Percentiles rank a stretch among this genome's conserved stretches.
phyloP scores from a whole-genome alignment of 2,888 invertebrate genomes.

The Romanomermis culicivorax region DNA sequence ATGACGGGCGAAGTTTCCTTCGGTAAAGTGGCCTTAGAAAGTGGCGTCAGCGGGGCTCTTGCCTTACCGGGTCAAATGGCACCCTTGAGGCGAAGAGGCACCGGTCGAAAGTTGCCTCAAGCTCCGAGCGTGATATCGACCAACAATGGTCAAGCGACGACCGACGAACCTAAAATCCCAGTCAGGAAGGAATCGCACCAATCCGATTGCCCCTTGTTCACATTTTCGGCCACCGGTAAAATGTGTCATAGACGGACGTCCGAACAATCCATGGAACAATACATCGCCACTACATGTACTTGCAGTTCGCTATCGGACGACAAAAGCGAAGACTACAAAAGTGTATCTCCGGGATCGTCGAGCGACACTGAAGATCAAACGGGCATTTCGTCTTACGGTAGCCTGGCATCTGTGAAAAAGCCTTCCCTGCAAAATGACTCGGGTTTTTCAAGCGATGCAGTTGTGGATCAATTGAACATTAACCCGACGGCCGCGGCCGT shows the following conservation, averaged over 20 bases:
- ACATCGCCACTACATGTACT: not conserved
- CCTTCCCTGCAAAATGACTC: not conserved
- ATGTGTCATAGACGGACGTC: not conserved
- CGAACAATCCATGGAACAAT: not conserved
- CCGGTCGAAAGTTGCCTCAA: not conserved
- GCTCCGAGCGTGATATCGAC: too few relatives aligned
- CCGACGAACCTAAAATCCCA: too few relatives aligned
- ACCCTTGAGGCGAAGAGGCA: not conserved
- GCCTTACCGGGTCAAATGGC: too few relatives aligned
- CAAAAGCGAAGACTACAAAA: not conserved
- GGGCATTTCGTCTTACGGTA: not conserved
- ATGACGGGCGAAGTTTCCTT: too few relatives aligned
- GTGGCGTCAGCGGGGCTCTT: too few relatives aligned
- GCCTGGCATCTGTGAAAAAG: not conserved
- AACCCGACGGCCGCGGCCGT: not conserved
- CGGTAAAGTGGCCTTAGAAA: too few relatives aligned
- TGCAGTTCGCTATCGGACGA: not conserved
- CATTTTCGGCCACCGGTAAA: not conserved
- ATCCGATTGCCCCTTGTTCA: too few relatives aligned
- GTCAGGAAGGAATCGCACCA: not conserved
- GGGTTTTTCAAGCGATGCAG: not conserved
- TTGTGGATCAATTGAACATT: not conserved
- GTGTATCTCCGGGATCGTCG: too few relatives aligned
- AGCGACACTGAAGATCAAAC: constrained; percentile 1
- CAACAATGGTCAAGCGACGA: too few relatives aligned